These are phyloP conservation scores for Campaea margaritaria DNA, from an alignment of 2,888 invertebrate genomes.

Conservation along the genomic window DNA sequence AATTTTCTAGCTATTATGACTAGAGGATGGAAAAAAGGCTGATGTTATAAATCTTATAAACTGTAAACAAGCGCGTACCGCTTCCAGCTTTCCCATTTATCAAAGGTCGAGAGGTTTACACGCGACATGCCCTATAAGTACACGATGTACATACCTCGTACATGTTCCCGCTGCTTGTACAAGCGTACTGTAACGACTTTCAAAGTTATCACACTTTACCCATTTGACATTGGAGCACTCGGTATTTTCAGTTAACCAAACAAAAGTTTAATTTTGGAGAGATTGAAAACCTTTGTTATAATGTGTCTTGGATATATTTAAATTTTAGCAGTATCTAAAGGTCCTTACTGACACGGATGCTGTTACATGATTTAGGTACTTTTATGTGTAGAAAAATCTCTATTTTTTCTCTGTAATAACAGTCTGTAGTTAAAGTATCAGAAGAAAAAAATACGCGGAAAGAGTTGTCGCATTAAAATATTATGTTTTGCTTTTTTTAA, in stretches of 20 bases:
- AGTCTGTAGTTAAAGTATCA: too few relatives aligned
- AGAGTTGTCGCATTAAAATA: too few relatives aligned
- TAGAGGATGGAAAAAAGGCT: too few relatives aligned
- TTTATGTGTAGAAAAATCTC: too few relatives aligned
- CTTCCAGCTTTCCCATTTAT: constrained; percentile 5
- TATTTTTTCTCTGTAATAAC: too few relatives aligned
- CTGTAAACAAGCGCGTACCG: background rate
- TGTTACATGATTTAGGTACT: too few relatives aligned
- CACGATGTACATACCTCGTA: constrained; percentile 2
- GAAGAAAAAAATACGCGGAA: too few relatives aligned
- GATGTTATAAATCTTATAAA: background rate
- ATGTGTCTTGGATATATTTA: too few relatives aligned
- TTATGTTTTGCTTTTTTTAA: too few relatives aligned
- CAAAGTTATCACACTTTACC: constrained; percentile 20
- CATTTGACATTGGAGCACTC: constrained; percentile 20
- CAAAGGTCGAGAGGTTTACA: constrained; percentile 2
- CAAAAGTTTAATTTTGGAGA: constrained; percentile 18
- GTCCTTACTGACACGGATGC: too few relatives aligned
- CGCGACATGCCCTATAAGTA: constrained; percentile 9
- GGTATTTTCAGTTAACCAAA: constrained; percentile 25
- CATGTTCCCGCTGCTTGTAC: background rate
- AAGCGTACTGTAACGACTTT: constrained; percentile 22
- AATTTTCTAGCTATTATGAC: too few relatives aligned
- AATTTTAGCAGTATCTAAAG: too few relatives aligned
- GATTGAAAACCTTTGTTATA: background rate